Conservation (phyloP, 2,113 vertebrate species). For the Megaptera novaeangliae region DNA sequence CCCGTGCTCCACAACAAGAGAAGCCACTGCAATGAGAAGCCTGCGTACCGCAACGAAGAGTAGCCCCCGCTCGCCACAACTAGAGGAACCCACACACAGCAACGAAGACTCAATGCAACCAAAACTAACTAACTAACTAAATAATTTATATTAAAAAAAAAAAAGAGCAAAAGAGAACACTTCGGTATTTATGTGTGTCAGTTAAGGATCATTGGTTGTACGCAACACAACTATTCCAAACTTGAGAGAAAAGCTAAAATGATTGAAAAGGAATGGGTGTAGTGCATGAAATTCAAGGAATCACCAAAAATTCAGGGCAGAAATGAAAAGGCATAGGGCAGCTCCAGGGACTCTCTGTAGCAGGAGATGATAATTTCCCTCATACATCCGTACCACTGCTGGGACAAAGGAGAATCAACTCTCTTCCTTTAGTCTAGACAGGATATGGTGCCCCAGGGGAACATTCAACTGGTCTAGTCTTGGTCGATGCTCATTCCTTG, state of each 20-base stretch:
- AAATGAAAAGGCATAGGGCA: neutral
- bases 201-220: neutral
- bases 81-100: no score
- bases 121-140: no score
- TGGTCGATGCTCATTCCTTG: no score
- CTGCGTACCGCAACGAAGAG: rapidly evolving
- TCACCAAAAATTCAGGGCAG: neutral
- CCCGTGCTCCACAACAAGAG: no score
- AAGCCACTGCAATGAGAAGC: no score
- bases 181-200: neutral
- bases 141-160: no score
- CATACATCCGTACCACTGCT: rapidly evolving
- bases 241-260: neutral
- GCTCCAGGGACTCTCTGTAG: neutral
- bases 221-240: neutral
- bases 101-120: no score
- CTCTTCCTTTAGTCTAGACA: neutral
- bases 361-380: neutral
- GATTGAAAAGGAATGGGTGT: neutral
- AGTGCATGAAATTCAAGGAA: neutral
- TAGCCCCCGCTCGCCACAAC: no score
- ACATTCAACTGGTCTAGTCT: rapidly evolving
- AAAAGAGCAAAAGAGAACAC: neutral
- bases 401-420: rapidly evolving
- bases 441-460: no score